phyloP scores from a whole-genome alignment of 2,113 vertebrate genomes.

The Coregonus clupeaformis region DNA sequence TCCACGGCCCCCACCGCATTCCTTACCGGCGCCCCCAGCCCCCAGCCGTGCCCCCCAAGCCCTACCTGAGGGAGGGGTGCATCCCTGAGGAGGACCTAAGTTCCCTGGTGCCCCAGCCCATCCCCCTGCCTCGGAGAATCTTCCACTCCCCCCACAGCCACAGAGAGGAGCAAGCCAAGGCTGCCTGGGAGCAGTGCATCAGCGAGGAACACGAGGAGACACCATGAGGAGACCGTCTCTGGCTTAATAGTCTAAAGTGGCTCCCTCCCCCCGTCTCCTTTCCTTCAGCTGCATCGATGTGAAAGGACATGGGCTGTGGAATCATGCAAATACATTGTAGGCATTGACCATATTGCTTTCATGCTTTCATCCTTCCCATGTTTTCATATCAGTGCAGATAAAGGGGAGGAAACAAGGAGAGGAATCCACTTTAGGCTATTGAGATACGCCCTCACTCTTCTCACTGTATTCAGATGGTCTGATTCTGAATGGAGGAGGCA shows the following conservation, averaged over 20 bases:
- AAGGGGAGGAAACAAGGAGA: conserved; percentile 41
- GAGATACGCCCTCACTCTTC: conserved; percentile 35
- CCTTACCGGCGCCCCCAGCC: conserved; percentile 77
- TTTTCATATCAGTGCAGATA: conserved; percentile 49
- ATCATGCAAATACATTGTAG: conserved; percentile 5
- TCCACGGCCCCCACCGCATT: conserved; percentile 64
- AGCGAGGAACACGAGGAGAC: conserved; percentile 81
- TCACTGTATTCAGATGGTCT: conserved; percentile 30
- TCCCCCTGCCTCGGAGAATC: conserved; percentile 81
- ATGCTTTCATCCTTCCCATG: neutral
- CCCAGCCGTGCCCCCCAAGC: conserved; percentile 85
- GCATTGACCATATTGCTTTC: conserved; percentile 3
- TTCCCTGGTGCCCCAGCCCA: conserved; percentile 73
- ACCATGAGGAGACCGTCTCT: conserved; percentile 49
- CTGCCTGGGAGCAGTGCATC: conserved; percentile 91
- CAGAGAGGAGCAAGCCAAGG: conserved; percentile 86
- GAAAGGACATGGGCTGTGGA: conserved; percentile 4
- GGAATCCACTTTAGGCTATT: conserved; percentile 9
- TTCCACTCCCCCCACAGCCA: conserved; percentile 80
- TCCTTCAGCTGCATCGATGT: conserved; percentile 48
- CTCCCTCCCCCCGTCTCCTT: conserved; percentile 41
- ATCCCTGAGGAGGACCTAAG: conserved; percentile 80
- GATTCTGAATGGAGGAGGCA: conserved; percentile 2
- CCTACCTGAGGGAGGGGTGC: conserved; percentile 87
- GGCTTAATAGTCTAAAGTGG: conserved; percentile 11